A percentile compares a stretch with the other conserved stretches of the same genome.
phyloP scores from a whole-genome alignment of 2,888 invertebrate genomes.

The Aporophyla lueneburgensis region DNA sequence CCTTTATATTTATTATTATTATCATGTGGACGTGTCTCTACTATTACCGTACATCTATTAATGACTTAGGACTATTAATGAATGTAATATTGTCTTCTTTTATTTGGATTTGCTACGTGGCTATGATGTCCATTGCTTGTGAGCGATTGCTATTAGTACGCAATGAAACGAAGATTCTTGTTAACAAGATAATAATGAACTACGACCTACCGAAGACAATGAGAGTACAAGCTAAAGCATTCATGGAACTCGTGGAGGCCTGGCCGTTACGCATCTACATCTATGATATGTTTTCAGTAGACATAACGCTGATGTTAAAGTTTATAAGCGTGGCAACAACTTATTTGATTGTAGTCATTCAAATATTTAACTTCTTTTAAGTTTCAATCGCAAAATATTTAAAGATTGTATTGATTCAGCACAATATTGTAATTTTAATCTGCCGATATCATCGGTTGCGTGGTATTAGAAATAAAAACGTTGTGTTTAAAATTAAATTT shows the following conservation, averaged over 20 bases:
- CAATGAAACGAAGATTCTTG: slow-evolving; percentile 74
- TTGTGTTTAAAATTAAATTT: slow-evolving; percentile 17
- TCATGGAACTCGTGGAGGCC: slow-evolving; percentile 79
- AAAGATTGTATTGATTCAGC: slow-evolving; percentile 8
- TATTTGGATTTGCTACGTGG: slow-evolving; percentile 72
- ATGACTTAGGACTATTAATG: slow-evolving; percentile 65
- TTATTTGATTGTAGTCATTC: slow-evolving; percentile 83
- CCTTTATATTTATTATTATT: slow-evolving; percentile 77
- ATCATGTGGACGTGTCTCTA: slow-evolving; percentile 78
- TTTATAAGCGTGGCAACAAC: slow-evolving; percentile 83
- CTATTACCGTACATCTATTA: slow-evolving; percentile 68
- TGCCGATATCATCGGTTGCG: neutral
- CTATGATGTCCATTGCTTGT: slow-evolving; percentile 75
- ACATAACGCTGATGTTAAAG: slow-evolving; percentile 81
- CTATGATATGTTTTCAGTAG: slow-evolving; percentile 82
- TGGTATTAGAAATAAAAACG: slow-evolving; percentile 32
- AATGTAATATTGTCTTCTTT: slow-evolving; percentile 65
- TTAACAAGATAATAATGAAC: slow-evolving; percentile 82
- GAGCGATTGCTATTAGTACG: slow-evolving; percentile 75
- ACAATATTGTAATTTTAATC: slow-evolving; percentile 20
- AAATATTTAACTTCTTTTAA: slow-evolving; percentile 76
- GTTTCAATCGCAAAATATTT: neutral
- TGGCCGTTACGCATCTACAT: slow-evolving; percentile 77
- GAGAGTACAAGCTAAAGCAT: slow-evolving; percentile 80
- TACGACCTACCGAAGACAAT: slow-evolving; percentile 78